Base-by-base conservation (phyloP, 2,888 invertebrate species). In the Ligdia adustata region DNA sequence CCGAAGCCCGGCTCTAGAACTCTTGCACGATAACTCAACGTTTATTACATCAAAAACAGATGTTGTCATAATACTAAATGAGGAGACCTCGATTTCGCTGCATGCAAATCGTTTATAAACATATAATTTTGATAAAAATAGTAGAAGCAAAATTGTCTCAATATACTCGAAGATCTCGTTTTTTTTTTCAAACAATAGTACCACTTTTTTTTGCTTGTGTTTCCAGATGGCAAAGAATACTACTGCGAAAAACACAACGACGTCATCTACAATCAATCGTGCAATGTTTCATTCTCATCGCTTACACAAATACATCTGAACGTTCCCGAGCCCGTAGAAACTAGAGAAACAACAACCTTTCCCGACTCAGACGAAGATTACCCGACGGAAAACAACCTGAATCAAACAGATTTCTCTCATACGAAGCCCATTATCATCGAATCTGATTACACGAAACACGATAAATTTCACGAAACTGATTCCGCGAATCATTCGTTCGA, bases 401-500 rank as follows among this genome's bases (percentile, higher is more conserved):
- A 88, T 57, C 89, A 88, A 56, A 89, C 86, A 2, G 88, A 89
- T 52, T 89, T 88, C 65, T 86, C 86, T 0, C 88, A 89, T 55
- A 89, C 87, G 0, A 79, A 86, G 68, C 89, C 89, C 0, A 90
- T 89, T 42, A 75, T 89, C 13, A 89, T 90, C 29, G 89, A 88
- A 55, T 85, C 88, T 0, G 89, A 89, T 48, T 70, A 77, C 35
- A 70, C 62, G 0, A 85, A 84, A 48, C 76, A 73, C 40, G 79
- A 81, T 1, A 79, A 78, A n/a, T 81, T 77, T 29, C 65, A 72
- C 37, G 80, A 80, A 62, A 51, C 51, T 0, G 89, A 89, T 48
- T 89, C 89, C 0, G 88, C 90, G 0, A 82, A 88, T 40, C 88
- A 89, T 64, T 89, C 88, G 0, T 87, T 87, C 41, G 88, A 89